These are phyloP conservation scores for Heterotis niloticus DNA, from an alignment of 2,113 vertebrate genomes.

Conservation along the genomic window DNA sequence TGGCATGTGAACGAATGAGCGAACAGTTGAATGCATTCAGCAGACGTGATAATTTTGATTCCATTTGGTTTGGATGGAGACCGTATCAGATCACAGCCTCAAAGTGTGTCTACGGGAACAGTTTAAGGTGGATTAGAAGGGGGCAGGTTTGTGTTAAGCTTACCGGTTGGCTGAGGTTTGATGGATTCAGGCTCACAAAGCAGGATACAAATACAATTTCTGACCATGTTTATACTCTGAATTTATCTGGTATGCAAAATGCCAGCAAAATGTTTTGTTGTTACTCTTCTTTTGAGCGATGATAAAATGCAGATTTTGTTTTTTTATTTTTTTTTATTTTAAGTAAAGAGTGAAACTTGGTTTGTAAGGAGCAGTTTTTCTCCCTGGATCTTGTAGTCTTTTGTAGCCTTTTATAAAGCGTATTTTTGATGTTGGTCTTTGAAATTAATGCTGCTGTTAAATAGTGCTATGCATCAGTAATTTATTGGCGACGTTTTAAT, in stretches of 20 bases:
- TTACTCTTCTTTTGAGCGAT: too few relatives aligned
- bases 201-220: background rate
- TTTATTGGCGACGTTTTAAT: slow-evolving; percentile 66
- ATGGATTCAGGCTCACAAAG: background rate
- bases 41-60: background rate
- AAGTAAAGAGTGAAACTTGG: background rate
- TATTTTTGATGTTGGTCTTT: slow-evolving; percentile 62
- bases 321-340: background rate
- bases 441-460: slow-evolving; percentile 76
- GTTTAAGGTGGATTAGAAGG: background rate
- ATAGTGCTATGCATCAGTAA: slow-evolving; percentile 69
- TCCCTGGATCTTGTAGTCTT: slow-evolving; percentile 35
- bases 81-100: background rate
- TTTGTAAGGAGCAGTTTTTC: background rate
- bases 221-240: background rate
- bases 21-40: background rate
- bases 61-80: background rate
- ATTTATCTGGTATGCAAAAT: too few relatives aligned
- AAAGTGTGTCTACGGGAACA: background rate
- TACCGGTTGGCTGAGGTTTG: background rate
- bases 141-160: background rate
- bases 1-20: background rate
- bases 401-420: slow-evolving; percentile 53
- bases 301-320: too few relatives aligned
- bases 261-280: too few relatives aligned